Percentiles rank a stretch among this genome's conserved stretches.
Evolutionary conservation across 2,113 vertebrate genomes (phyloP).

Genomic region (Cyphomyrus discorhynchus): DNA sequence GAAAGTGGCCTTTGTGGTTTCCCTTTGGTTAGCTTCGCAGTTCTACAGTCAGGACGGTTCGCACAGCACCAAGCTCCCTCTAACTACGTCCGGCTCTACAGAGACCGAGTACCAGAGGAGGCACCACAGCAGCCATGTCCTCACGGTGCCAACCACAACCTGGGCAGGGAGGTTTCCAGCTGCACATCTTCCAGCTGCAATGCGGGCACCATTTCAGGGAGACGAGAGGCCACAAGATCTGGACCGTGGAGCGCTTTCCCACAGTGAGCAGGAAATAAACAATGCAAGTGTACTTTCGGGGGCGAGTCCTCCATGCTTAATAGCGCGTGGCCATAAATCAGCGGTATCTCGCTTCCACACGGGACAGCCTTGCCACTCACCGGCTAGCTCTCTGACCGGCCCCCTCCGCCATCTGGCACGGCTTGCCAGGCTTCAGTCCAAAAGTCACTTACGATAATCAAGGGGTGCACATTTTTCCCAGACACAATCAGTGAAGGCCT

Average conservation of each 20-base stretch:
- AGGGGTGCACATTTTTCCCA: not conserved
- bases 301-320: not conserved
- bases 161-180: not conserved
- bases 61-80: not conserved
- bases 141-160: not conserved
- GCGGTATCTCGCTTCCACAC: not conserved
- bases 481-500: not conserved
- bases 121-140: not conserved
- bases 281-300: not conserved
- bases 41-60: not conserved
- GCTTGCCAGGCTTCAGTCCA: not conserved
- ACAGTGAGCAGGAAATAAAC: conserved; percentile 8
- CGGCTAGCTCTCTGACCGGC: not conserved
- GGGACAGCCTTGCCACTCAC: not conserved
- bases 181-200: not conserved
- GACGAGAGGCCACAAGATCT: not conserved
- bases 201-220: not conserved
- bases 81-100: not conserved
- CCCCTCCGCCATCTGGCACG: not conserved
- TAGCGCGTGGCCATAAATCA: not conserved
- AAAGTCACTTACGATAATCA: not conserved
- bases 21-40: not conserved
- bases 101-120: not conserved
- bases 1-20: not conserved
- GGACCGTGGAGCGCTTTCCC: not conserved